Base-by-base conservation (phyloP, 2,113 vertebrate genomes). In the Stomatorhinus ivindoensis region DNA sequence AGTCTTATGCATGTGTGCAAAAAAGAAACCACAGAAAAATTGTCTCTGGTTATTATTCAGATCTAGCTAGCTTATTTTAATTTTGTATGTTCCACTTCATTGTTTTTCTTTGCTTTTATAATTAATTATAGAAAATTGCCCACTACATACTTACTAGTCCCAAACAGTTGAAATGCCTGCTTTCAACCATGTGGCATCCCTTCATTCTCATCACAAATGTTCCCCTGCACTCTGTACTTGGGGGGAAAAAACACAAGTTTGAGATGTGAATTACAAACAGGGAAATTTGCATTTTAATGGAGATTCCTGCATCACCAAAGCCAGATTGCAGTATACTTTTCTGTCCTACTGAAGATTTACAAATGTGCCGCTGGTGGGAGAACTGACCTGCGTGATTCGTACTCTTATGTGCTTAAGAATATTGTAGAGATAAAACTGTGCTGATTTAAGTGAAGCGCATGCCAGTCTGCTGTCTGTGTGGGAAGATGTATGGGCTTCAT, bases 211-310 rank as follows among this genome's bases (percentile, higher is more conserved):
- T 42, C 73, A 80, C 73, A 80, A 80, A 80, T 80, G 73, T 48
- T 24, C 82, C 24, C 82, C 82, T 85, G 42, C 82, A 46, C 82
- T 48, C 82, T 80, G 73, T 48, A 50, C 44, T 86, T 86, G 83
- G 83, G 42, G 42, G 58, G 46, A 27, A 84, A 42, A 58, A 50
- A 58, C n/a, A 89, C n/a, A 90, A 51, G 87, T 87, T 90, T 73
- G 65, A 87, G 84, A 87, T 42, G 58, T 73, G 87, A 89, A 91
- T 90, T 91, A 91, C 84, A 91, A 92, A 89, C 91, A 89, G 87
- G 10, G 89, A 92, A 73, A 94, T 94, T 93, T 93, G 91, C 92
- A 93, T 92, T 76, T 92, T 92, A 92, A 93, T 93, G 85, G 89
- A 82, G 89, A 90, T 90, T 90, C 91, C 91, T 92, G 92, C 91